Base-by-base conservation (phyloP, 2,888 invertebrate genomes). In the Drosophila rubida region DNA sequence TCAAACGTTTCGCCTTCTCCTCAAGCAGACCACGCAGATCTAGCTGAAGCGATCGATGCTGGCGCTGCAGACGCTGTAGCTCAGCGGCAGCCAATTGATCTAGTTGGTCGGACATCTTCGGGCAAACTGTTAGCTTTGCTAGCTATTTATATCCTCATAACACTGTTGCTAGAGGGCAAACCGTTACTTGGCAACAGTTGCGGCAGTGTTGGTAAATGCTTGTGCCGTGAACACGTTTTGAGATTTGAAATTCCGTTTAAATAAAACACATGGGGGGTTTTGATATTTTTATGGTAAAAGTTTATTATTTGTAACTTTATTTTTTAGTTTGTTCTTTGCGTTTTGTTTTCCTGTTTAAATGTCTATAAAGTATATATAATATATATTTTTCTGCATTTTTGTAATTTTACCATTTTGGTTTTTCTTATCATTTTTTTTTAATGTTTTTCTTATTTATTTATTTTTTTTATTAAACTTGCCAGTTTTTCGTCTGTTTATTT, bases 81-180 rank as follows among this genome's bases (percentile, higher is more conserved):
- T 98, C 92, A 63, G 95, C 95, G 87, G 95, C 95, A 2, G 96
- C 96, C 88, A 96, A 94, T 87, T 95, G 94, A 86, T 96, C 95
- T 92, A 96, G 93, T 80, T 95, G 96, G 83, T 96, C 94, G 60
- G 89, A 78, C 91, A 91, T 92, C 14, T 19, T 68, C 25, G 6
- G 0, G 1, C 16, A 46, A 11, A 6, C 9, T 16, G 5, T 0
- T 11, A 1, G 45, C 4, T 60, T 32, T 16, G 9, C 9, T 2
- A 13, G 6, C 35, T 42, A 30, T 50, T 68, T 25, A 45, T n/a
- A n/a, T 9, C 2, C 6, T 3, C 27, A 27, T 44, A 72, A 57
- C 8, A 42, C 11, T 13, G 9, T 35, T 60, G 22, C 27, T n/a
- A 48, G 16, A 30, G 23, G 14, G 39, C 2, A 3, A 11, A 7